These are phyloP conservation scores for Cyanoramphus novaezelandiae DNA, from an alignment of 2,113 vertebrate genomes.

Conservation along the genomic window DNA sequence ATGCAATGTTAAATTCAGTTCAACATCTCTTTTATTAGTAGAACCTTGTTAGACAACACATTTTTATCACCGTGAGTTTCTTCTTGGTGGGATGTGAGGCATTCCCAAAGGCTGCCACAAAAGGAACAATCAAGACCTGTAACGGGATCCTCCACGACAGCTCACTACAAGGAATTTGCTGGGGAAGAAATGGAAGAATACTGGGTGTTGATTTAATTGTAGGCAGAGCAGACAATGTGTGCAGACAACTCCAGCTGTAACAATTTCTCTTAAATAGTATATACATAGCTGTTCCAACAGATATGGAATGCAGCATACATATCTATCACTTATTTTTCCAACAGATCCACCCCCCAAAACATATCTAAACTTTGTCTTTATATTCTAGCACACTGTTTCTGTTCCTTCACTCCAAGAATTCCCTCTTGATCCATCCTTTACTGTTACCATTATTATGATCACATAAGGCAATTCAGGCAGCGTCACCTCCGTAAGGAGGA, in stretches of 20 bases:
- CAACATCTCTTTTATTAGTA: not conserved
- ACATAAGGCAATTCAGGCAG: not conserved
- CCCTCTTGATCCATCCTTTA: not conserved
- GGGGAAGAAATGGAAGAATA: not conserved
- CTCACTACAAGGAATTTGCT: not conserved
- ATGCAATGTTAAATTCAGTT: not conserved
- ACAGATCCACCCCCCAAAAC: not conserved
- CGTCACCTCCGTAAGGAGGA: fast-evolving
- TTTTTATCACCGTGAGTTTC: not conserved
- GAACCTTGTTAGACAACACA: not conserved
- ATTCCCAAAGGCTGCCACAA: not conserved
- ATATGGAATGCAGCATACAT: not conserved
- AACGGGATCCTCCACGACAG: not conserved
- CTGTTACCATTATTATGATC: not conserved
- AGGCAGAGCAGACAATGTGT: not conserved
- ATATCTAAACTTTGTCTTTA: fast-evolving
- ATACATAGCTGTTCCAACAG: not conserved
- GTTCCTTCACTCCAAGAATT: not conserved
- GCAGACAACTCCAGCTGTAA: not conserved
- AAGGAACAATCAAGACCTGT: not conserved
- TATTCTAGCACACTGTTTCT: not conserved
- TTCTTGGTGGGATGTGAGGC: not conserved
- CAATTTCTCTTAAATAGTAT: not conserved
- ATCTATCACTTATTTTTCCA: not conserved
- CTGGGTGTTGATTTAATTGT: not conserved